Evolutionary conservation across 2,113 vertebrate genomes (phyloP).

Genomic region (Cichladusa arquata): DNA sequence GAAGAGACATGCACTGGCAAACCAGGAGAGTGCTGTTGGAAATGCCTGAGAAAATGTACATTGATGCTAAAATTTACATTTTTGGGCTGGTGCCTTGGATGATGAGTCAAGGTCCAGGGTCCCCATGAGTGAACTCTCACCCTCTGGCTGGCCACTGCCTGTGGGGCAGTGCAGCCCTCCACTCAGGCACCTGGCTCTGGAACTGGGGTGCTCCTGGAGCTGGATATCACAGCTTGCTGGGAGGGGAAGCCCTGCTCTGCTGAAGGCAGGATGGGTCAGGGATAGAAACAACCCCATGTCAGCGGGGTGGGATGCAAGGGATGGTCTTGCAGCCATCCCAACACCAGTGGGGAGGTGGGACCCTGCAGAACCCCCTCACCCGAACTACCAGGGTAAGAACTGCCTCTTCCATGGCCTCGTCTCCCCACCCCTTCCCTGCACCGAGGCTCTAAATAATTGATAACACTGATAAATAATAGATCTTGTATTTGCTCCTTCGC

Average conservation of each 20-base stretch:
- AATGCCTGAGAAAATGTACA: not conserved
- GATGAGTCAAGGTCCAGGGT: not conserved
- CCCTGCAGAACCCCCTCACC: not conserved
- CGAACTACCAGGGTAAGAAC: not conserved
- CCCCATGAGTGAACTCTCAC: fast-evolving
- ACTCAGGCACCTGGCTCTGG: fast-evolving
- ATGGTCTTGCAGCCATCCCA: not conserved
- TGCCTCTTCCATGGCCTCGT: not conserved
- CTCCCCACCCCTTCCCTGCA: conserved; percentile 26
- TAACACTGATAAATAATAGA: conserved; percentile 62
- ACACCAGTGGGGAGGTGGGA: not conserved
- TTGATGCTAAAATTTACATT: not conserved
- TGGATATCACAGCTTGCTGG: fast-evolving
- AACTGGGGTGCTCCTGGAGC: not conserved
- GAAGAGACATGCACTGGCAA: not conserved
- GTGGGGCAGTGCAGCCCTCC: not conserved
- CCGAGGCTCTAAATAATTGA: conserved; percentile 65
- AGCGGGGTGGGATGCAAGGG: not conserved
- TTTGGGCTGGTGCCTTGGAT: not conserved
- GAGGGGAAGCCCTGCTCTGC: not conserved
- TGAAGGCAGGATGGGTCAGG: not conserved
- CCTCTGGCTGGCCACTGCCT: not conserved
- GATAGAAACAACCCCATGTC: not conserved
- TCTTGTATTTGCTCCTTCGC: conserved; percentile 38
- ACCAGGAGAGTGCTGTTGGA: not conserved